Conservation (phyloP, 1,140 invertebrate genomes). For the Contarinia nasturtii region DNA sequence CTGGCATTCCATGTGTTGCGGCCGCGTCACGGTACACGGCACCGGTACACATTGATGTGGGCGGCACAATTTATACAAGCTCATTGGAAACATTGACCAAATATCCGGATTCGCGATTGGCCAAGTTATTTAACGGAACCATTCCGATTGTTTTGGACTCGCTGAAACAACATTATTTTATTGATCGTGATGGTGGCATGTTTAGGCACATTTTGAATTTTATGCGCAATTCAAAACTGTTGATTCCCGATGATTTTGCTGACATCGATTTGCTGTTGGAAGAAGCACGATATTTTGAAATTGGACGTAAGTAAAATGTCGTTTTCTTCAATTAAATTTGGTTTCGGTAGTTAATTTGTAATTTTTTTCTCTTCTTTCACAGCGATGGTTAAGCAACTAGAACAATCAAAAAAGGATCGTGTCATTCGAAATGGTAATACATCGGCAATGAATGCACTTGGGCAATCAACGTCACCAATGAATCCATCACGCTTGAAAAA, state of each 20-base stretch:
- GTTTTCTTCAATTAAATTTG: no score
- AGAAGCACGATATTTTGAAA: constrained; percentile 83
- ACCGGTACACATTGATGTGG: constrained; percentile 93
- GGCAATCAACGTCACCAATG: constrained; percentile 6
- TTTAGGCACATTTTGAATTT: constrained; percentile 93
- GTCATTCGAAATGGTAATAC: constrained; percentile 31
- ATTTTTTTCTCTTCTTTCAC: constrained; percentile 3
- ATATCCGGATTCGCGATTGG: constrained; percentile 79
- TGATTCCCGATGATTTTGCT: constrained; percentile 71
- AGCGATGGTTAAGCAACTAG: constrained; percentile 59
- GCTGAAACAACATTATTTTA: constrained; percentile 95
- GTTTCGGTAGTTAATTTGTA: neutral
- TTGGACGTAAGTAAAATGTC: constrained; percentile 68
- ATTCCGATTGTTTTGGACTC: constrained; percentile 93
- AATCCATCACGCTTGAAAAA: constrained; percentile 13
- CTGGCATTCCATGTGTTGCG: constrained; percentile 81
- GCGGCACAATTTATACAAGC: constrained; percentile 90
- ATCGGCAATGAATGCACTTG: constrained; percentile 7
- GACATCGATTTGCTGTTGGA: constrained; percentile 81
- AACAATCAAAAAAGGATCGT: constrained; percentile 53
- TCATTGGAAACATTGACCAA: constrained; percentile 88
- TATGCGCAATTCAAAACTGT: constrained; percentile 70
- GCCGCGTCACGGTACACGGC: constrained; percentile 80
- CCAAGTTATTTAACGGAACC: constrained; percentile 87
- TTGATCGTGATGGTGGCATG: constrained; percentile 88